Evolutionary conservation across 2,888 invertebrate genomes (phyloP).

Genomic region (Adineta ricciae): DNA sequence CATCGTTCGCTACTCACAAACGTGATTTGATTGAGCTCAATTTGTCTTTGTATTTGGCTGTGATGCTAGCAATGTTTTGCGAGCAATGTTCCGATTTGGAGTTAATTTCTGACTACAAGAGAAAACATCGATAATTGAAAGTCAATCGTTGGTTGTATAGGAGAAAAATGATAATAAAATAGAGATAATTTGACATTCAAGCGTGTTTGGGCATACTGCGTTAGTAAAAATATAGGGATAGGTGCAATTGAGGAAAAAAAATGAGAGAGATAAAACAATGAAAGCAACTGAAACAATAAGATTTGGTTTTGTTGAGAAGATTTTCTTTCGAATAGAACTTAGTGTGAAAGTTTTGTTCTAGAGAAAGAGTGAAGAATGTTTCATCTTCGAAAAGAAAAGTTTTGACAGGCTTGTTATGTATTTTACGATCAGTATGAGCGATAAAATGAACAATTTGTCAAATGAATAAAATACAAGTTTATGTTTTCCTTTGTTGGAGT

Average conservation of each 20-base stretch:
- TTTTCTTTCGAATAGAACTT: background rate
- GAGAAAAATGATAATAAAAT: background rate
- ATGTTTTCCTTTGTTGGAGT: background rate
- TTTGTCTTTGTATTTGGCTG: background rate
- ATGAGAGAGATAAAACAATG: background rate
- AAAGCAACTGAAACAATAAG: background rate
- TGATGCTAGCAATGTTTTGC: background rate
- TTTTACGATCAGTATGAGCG: background rate
- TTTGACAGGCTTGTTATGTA: background rate
- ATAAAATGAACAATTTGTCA: too few relatives aligned
- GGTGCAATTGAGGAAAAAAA: background rate
- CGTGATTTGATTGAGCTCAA: conserved; percentile 10
- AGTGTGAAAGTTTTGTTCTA: background rate
- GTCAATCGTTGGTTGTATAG: background rate
- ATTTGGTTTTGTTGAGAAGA: background rate
- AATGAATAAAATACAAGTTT: background rate
- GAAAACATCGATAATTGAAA: background rate
- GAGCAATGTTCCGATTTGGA: background rate
- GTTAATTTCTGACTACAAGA: background rate
- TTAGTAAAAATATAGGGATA: background rate
- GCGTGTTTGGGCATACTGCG: background rate
- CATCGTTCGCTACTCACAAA: background rate
- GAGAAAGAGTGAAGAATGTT: background rate
- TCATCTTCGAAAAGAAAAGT: background rate
- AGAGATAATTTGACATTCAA: background rate